Percentiles rank a stretch among this genome's conserved stretches.
Evolutionary conservation across 2,888 invertebrate genomes (phyloP).

Genomic region (Lordiphosa andalusiaca): DNA sequence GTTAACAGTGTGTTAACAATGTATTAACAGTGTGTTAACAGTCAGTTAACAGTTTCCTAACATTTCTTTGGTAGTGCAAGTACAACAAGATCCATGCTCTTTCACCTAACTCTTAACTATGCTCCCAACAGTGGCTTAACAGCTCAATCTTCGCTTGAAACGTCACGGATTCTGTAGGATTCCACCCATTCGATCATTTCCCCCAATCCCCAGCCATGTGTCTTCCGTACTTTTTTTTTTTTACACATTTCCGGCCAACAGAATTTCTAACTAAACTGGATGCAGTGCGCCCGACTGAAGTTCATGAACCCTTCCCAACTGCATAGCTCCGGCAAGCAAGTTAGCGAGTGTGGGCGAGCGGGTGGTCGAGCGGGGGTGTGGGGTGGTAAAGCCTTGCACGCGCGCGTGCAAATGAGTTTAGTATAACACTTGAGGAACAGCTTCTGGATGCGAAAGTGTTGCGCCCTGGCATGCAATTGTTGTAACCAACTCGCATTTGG

Average conservation of each 20-base stretch:
- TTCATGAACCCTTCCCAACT: conserved; percentile 2
- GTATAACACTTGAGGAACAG: conserved; percentile 18
- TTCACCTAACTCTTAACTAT: too few relatives aligned
- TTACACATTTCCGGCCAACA: conserved; percentile 29
- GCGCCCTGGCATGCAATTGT: conserved; percentile 46
- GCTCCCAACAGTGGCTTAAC: too few relatives aligned
- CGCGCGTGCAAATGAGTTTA: conserved; percentile 59
- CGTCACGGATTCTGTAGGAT: too few relatives aligned
- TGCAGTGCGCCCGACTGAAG: conserved; percentile 14
- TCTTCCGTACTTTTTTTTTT: not conserved
- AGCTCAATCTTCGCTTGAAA: too few relatives aligned
- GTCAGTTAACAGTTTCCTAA: too few relatives aligned
- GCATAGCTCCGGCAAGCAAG: too few relatives aligned
- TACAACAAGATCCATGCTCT: too few relatives aligned
- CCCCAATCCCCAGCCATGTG: not conserved
- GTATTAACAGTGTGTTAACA: too few relatives aligned
- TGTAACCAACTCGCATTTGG: not conserved
- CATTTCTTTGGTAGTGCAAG: too few relatives aligned
- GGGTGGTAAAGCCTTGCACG: conserved; percentile 35
- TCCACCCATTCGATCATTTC: not conserved
- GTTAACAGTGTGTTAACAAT: too few relatives aligned
- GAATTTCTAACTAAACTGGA: conserved; percentile 18
- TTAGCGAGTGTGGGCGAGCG: not conserved
- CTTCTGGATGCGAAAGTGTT: conserved; percentile 47
- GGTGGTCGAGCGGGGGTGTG: too few relatives aligned